Evolutionary conservation across 2,888 invertebrate species (phyloP).

Genomic region (Hydroisotoma schaefferi): DNA sequence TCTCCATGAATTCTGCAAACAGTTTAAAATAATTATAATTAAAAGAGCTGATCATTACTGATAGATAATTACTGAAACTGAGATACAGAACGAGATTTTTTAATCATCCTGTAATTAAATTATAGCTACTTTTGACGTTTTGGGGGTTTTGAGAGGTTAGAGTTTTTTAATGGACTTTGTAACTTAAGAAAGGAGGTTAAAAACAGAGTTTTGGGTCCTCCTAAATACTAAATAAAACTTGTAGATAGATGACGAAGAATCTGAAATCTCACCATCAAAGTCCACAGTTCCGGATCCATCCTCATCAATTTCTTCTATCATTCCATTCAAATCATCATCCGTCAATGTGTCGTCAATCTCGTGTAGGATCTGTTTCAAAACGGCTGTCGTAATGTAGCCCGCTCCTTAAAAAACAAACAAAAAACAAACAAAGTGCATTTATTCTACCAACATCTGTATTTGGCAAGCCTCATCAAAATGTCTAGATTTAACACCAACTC

Average conservation of each 20-base stretch:
- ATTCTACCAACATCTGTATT: neutral
- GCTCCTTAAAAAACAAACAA: constrained; percentile 29
- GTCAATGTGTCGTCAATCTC: constrained; percentile 37
- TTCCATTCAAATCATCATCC: constrained; percentile 29
- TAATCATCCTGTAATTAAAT: too few species aligned
- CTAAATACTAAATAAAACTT: neutral
- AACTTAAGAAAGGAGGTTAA: too few species aligned
- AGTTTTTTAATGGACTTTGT: too few species aligned
- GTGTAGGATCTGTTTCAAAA: constrained; percentile 35
- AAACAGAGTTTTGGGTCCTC: too few species aligned
- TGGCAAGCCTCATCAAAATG: constrained; percentile 1
- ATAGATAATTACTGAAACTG: neutral
- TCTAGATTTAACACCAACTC: neutral
- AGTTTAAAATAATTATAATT: constrained; percentile 6
- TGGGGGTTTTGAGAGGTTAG: too few species aligned
- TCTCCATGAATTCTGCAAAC: constrained; percentile 88
- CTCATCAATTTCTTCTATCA: constrained; percentile 52
- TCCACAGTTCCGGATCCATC: constrained; percentile 41
- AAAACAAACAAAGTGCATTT: neutral
- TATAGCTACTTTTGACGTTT: too few species aligned
- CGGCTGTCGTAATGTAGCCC: constrained; percentile 33
- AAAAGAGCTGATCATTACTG: neutral
- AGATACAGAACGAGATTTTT: too few species aligned
- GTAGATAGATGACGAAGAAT: too few species aligned
- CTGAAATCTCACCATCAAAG: constrained; percentile 85